These are phyloP conservation scores for Myrmophylax atrothorax DNA, from an alignment of 2,113 vertebrate genomes.

Conservation along the genomic window DNA sequence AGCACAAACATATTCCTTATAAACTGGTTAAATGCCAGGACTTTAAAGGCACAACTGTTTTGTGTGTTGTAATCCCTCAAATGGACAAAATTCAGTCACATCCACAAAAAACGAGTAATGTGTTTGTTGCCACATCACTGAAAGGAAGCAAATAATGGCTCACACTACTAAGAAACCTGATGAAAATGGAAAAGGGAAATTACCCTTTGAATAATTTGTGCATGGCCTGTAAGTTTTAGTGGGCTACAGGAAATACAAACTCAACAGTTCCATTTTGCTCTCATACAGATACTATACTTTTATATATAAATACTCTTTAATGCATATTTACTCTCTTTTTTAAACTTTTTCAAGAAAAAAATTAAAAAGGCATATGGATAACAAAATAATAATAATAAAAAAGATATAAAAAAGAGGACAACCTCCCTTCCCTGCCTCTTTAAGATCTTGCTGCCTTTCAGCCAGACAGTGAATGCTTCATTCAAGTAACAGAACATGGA, in stretches of 20 bases:
- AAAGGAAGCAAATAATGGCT: slow-evolving; percentile 21
- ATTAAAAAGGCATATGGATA: neutral
- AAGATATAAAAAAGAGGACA: neutral
- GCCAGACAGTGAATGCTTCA: neutral
- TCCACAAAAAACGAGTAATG: neutral
- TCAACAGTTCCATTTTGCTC: neutral
- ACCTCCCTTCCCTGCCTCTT: neutral
- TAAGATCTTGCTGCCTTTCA: neutral
- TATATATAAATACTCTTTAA: neutral
- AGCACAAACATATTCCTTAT: neutral
- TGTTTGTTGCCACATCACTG: neutral
- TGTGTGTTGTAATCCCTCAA: neutral
- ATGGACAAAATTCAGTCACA: slow-evolving; percentile 1
- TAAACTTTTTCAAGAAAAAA: neutral
- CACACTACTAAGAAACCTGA: neutral
- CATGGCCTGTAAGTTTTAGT: neutral
- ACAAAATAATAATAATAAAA: neutral
- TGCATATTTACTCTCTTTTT: neutral
- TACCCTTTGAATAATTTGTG: neutral
- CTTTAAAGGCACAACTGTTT: neutral
- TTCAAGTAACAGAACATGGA: neutral
- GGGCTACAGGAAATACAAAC: neutral
- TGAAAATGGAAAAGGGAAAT: neutral
- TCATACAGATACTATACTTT: neutral
- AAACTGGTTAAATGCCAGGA: neutral